phyloP scores from a whole-genome alignment of 2,888 invertebrate genomes.

The Crioceris asparagi region DNA sequence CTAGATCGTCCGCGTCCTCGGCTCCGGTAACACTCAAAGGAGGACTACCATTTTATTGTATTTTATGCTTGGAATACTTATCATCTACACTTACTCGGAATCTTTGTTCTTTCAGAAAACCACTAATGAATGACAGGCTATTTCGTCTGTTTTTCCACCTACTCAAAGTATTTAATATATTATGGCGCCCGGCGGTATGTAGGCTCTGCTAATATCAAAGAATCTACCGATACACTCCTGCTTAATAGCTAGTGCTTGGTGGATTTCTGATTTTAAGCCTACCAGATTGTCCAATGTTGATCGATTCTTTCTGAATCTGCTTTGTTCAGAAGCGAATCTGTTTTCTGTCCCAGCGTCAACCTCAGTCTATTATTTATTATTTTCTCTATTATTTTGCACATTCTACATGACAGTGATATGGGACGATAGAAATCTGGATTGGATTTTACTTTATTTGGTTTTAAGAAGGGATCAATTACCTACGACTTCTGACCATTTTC shows the following conservation, averaged over 20 bases:
- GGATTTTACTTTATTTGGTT: neutral
- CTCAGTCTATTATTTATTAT: slow-evolving; percentile 1
- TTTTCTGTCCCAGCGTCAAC: neutral
- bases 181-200: neutral
- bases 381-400: slow-evolving; percentile 4
- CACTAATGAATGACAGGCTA: slow-evolving; percentile 2
- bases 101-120: no score
- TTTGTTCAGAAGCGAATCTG: neutral
- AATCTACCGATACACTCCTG: slow-evolving; percentile 1
- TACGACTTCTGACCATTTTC: neutral
- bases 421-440: neutral
- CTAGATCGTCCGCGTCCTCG: no score
- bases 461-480: neutral
- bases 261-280: slow-evolving; percentile 1
- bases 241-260: slow-evolving; percentile 3
- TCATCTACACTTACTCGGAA: no score
- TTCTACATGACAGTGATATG: neutral
- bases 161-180: neutral
- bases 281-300: neutral
- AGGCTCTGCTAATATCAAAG: slow-evolving; percentile 4
- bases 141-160: neutral
- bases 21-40: no score
- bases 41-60: no score
- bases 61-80: no score
- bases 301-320: neutral